These are phyloP conservation scores for Thera britannica DNA, from an alignment of 2,888 invertebrate species.

Conservation along the genomic window DNA sequence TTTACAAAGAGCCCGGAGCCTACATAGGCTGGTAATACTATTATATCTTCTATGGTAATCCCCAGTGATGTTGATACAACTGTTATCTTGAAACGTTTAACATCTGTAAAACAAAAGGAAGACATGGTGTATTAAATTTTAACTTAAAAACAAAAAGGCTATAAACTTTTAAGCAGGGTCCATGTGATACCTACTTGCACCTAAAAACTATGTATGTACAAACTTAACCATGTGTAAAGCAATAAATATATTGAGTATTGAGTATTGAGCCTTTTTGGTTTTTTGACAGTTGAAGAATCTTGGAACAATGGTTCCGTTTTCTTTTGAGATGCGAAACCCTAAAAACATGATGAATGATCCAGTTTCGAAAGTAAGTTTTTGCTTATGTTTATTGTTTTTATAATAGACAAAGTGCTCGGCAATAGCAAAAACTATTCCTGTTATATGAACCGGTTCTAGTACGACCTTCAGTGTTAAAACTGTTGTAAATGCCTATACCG, in stretches of 20 bases:
- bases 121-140: background rate
- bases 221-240: too few relatives aligned
- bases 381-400: slow-evolving; percentile 67
- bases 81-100: slow-evolving; percentile 14
- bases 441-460: slow-evolving; percentile 60
- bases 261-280: background rate
- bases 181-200: too few relatives aligned
- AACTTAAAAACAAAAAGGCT: too few relatives aligned
- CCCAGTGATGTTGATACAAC: slow-evolving; percentile 11
- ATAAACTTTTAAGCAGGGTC: too few relatives aligned
- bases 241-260: too few relatives aligned
- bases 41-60: background rate
- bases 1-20: background rate
- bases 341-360: slow-evolving; percentile 45
- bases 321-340: background rate
- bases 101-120: slow-evolving; percentile 11
- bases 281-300: background rate
- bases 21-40: too few relatives aligned
- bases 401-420: slow-evolving; percentile 42
- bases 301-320: too few relatives aligned
- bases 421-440: slow-evolving; percentile 60
- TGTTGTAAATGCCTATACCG: slow-evolving; percentile 47
- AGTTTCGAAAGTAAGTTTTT: slow-evolving; percentile 56
- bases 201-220: too few relatives aligned
- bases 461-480: slow-evolving; percentile 59